Evolutionary conservation across 1,140 invertebrate genomes (phyloP), one percentile per base, ranked within the genome.

Genomic region (Semibalanus balanoides): DNA sequence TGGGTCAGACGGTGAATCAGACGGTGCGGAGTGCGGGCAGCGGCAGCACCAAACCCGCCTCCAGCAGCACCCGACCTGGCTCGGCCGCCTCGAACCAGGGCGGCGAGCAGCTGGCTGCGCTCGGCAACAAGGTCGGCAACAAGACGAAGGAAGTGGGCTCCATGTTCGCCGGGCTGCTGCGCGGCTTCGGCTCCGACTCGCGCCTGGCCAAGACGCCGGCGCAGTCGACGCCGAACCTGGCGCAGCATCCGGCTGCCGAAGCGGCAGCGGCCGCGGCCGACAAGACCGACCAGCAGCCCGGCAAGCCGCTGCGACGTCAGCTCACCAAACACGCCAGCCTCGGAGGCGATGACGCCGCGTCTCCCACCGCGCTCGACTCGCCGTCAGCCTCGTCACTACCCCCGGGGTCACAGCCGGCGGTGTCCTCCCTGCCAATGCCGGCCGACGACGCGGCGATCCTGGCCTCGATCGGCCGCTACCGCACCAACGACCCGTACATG

Each of bases 391-490:
- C 35, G 35, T 17, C 35, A 17, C 35, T 17, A 17, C 5, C 35
- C 5, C 35, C 35, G 35, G 35, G 5, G 35, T 7, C 35, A 40
- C 5, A 5, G 35, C 5, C 35, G 35, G 35, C 35, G 35, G 35
- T 17, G 35, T 5, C 35, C 5, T 17, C 35, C 5, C 35, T 40
- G 5, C 25, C n/a, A 3, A 70, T 70, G n/a, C 25, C 69, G 22
- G 5, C 69, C 69, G 69, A 70, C 27, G 69, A 70, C n/a, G 69
- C 69, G 69, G 69, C 69, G 25, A 70, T 70, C n/a, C n/a, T 70
- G n/a, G 69, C 69, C n/a, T 70, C 69, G n/a, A 70, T 70, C 22
- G 69, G 27, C n/a, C 69, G 69, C n/a, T 70, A 70, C n/a, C 69
- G 69, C 69, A 25, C 3, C 69, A 70, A 70, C 69, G 69, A 70